phyloP scores from a whole-genome alignment of 2,797 vertebrate genomes.

The Parauchenoglanis punctatus region DNA sequence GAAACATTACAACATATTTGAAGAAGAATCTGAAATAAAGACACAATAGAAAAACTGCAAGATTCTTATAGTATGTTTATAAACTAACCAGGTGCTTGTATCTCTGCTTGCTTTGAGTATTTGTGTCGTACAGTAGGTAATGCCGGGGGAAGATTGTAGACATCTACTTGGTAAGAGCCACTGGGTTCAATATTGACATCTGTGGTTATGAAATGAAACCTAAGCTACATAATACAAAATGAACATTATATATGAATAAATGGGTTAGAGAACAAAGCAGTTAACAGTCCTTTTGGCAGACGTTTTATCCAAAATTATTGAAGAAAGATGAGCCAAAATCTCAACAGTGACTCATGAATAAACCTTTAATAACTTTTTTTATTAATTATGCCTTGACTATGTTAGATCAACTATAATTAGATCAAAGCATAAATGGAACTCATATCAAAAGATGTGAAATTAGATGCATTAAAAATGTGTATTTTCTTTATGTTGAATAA shows the following conservation, averaged over 20 bases:
- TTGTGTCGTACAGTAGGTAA: slow-evolving; percentile 24
- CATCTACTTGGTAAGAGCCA: slow-evolving; percentile 45
- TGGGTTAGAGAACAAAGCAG: background rate
- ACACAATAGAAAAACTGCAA: background rate
- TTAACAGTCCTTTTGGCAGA: background rate
- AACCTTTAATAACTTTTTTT: background rate
- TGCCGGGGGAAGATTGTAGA: slow-evolving; percentile 66
- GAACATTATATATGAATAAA: background rate
- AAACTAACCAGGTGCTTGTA: slow-evolving; percentile 51
- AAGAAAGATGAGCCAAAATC: background rate
- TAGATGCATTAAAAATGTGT: background rate
- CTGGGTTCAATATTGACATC: slow-evolving; percentile 58
- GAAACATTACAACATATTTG: background rate
- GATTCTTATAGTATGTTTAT: background rate
- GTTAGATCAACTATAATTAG: background rate
- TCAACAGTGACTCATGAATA: background rate
- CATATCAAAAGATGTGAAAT: background rate
- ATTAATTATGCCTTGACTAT: background rate
- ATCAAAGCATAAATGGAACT: background rate
- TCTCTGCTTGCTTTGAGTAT: slow-evolving; percentile 45
- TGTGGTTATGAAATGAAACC: slow-evolving; percentile 62
- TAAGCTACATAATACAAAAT: slow-evolving; percentile 65
- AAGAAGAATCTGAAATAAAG: background rate
- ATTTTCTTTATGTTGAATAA: background rate
- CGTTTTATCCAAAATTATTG: background rate